Base-by-base conservation (phyloP, 2,797 vertebrate species). In the Dendrocincla tyrannina region DNA sequence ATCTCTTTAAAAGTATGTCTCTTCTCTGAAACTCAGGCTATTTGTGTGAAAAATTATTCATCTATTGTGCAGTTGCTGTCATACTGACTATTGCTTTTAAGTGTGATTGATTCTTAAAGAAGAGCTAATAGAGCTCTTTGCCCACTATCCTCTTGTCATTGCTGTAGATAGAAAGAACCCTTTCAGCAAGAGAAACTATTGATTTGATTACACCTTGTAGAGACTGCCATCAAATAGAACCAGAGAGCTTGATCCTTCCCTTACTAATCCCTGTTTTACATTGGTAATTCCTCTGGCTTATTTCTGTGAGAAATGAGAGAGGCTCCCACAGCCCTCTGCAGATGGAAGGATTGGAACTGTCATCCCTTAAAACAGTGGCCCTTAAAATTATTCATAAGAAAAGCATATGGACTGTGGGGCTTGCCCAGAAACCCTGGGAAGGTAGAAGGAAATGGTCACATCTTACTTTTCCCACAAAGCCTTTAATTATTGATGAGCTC, bases 401-500 rank as follows among this genome's bases (percentile, higher is more conserved):
- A 75, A 76, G 24, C 39, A 4, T 7, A 3, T 24, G 41, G 35
- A 14, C 16, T 30, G 28, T 37, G 42, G 20, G 83, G 41, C 47
- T 89, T 46, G 42, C 76, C 77, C 46, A 68, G 82, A 68, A 88
- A 46, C 27, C 44, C 37, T 35, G 60, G 74, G 60, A 78, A 83
- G 39, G 44, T 1, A 20, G 49, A 59, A 68, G 42, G 8, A 93
- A 91, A 79, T 27, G 56, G 67, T 42, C 78, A 56, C 15, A 23
- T 64, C 55, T 76, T 56, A 23, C 55, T 81, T 69, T 81, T 22
- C 32, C 58, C 79, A 35, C 37, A 47, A 63, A 84, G 5, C 14
- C 59, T 86, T 88, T 73, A 68, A 93, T 95, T 90, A 96, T 91
- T 88, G 58, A 76, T 87, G 88, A 93, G 59, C 35, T 77, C 93